Percentiles rank a stretch among this genome's conserved stretches.
Conservation (phyloP, 1,140 invertebrate genomes). For the Temnothorax curvispinosus region DNA sequence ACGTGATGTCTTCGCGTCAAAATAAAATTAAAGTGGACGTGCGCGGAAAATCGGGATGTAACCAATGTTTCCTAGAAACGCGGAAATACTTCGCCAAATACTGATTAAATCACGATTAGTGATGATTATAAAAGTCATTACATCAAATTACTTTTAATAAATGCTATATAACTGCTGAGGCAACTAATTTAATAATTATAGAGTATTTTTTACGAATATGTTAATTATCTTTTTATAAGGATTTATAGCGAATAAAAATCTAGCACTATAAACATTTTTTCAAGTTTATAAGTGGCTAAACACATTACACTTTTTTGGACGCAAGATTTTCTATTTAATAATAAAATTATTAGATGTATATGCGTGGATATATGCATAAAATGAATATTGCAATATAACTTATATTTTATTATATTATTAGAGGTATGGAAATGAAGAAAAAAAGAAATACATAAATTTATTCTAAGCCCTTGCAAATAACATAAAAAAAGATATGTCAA, state of each 20-base stretch:
- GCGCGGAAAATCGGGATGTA: neutral
- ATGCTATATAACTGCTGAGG: neutral
- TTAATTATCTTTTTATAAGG: neutral
- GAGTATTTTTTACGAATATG: neutral
- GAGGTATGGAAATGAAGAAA: neutral
- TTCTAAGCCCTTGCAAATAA: neutral
- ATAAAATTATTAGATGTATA: neutral
- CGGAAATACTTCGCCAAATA: neutral
- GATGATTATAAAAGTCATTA: neutral
- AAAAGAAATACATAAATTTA: neutral
- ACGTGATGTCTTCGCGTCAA: constrained; percentile 15
- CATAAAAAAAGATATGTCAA: neutral
- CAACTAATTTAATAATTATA: neutral
- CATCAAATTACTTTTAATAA: neutral
- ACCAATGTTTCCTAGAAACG: constrained; percentile 5
- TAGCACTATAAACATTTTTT: neutral
- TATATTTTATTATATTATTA: neutral
- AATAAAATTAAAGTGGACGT: constrained; percentile 35
- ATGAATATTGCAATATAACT: neutral
- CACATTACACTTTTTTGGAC: neutral
- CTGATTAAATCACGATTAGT: constrained; percentile 14
- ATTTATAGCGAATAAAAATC: neutral
- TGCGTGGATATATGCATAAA: neutral
- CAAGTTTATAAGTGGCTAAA: neutral
- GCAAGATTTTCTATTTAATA: neutral